These are phyloP conservation scores for Chymomyza procnemis DNA, from an alignment of 2,888 invertebrate species.

Conservation along the genomic window DNA sequence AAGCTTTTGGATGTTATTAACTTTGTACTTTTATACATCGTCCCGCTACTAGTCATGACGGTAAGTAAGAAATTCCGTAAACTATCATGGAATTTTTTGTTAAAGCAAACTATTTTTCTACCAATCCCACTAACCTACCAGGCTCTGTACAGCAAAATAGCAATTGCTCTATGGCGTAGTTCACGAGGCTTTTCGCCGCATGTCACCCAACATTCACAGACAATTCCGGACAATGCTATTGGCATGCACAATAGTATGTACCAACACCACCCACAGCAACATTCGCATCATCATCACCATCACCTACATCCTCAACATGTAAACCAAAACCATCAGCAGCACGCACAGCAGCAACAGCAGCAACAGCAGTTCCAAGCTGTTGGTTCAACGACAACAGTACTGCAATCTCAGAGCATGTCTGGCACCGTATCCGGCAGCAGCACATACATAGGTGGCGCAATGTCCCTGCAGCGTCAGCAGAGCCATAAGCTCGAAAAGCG, in stretches of 20 bases:
- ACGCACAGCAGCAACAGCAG: slow-evolving; percentile 31
- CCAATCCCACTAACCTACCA: slow-evolving; percentile 66
- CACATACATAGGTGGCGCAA: slow-evolving; percentile 44
- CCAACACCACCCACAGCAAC: slow-evolving; percentile 53
- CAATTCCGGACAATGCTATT: slow-evolving; percentile 64
- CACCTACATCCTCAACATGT: slow-evolving; percentile 42
- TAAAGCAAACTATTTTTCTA: slow-evolving; percentile 2
- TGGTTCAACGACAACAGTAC: slow-evolving; percentile 10
- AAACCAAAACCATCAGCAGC: slow-evolving; percentile 27
- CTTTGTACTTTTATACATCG: slow-evolving; percentile 88
- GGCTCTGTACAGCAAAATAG: slow-evolving; percentile 90
- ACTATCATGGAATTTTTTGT: neutral
- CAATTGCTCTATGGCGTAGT: slow-evolving; percentile 90
- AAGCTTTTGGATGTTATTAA: slow-evolving; percentile 89
- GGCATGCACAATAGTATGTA: slow-evolving; percentile 74
- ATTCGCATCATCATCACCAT: slow-evolving; percentile 49
- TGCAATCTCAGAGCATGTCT: neutral
- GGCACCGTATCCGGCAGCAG: slow-evolving; percentile 26
- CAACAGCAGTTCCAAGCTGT: slow-evolving; percentile 42
- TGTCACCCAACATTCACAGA: slow-evolving; percentile 71
- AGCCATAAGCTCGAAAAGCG: slow-evolving; percentile 79
- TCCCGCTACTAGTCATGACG: slow-evolving; percentile 89
- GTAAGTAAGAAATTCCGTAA: slow-evolving; percentile 79
- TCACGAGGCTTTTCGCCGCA: slow-evolving; percentile 83
- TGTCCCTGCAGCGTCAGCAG: slow-evolving; percentile 76